Evolutionary conservation across 2,797 vertebrate species (phyloP).

Genomic region (Lates japonicus): DNA sequence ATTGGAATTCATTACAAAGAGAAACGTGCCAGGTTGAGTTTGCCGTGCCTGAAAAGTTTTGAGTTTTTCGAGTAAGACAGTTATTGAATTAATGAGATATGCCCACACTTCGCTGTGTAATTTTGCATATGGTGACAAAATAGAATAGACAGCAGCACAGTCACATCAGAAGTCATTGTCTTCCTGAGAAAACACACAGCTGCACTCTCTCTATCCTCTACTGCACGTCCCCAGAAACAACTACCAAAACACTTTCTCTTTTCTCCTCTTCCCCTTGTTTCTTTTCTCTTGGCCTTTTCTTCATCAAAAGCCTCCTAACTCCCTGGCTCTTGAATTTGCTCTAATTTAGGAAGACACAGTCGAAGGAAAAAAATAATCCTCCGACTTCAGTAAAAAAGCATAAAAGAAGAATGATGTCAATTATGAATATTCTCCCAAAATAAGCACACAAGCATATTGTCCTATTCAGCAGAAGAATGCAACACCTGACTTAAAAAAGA

Average conservation of each 20-base stretch:
- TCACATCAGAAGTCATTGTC: slow-evolving; percentile 36
- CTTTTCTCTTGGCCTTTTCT: slow-evolving; percentile 8
- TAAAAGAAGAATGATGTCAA: slow-evolving; percentile 47
- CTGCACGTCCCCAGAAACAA: slow-evolving; percentile 37
- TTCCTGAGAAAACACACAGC: slow-evolving; percentile 44
- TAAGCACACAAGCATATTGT: neutral
- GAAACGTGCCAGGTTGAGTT: slow-evolving; percentile 27
- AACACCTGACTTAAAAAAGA: slow-evolving; percentile 8
- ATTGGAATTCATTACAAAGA: slow-evolving; percentile 45
- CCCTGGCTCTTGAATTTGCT: slow-evolving; percentile 42
- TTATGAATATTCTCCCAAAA: slow-evolving; percentile 41
- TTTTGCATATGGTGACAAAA: slow-evolving; percentile 49
- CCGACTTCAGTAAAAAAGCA: slow-evolving; percentile 12
- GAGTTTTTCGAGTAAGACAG: slow-evolving; percentile 22
- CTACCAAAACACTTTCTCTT: slow-evolving; percentile 27
- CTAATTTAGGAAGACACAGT: slow-evolving; percentile 54
- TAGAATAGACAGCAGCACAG: slow-evolving; percentile 38
- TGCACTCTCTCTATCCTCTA: slow-evolving; percentile 35
- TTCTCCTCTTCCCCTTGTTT: neutral
- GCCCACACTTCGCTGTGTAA: slow-evolving; percentile 11
- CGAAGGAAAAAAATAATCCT: neutral
- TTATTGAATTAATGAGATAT: slow-evolving; percentile 58
- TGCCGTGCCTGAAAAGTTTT: slow-evolving; percentile 43
- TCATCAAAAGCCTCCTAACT: slow-evolving; percentile 51
- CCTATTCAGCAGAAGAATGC: slow-evolving; percentile 37